phyloP scores from a whole-genome alignment of 2,888 invertebrate genomes.

The Drosophila acutilabella region DNA sequence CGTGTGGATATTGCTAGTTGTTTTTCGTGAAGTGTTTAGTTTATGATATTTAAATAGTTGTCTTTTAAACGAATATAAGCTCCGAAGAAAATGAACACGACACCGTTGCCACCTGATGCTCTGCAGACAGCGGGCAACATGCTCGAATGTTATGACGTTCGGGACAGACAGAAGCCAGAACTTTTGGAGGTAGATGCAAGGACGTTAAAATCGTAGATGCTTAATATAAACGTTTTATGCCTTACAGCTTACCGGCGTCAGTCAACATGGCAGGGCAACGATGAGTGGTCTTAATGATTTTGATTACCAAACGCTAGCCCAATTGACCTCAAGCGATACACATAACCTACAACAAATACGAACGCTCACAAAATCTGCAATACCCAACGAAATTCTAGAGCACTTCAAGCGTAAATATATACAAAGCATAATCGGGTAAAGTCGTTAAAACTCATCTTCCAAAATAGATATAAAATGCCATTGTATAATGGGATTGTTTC shows the following conservation, averaged over 20 bases:
- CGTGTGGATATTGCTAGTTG: conserved; percentile 1
- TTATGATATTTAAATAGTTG: conserved; percentile 5
- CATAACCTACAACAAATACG: conserved; percentile 91
- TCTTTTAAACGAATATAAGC: neutral
- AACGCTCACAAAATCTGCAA: conserved; percentile 92
- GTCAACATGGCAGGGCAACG: conserved; percentile 90
- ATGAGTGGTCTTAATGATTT: conserved; percentile 95
- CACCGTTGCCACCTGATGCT: conserved; percentile 86
- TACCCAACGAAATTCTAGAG: conserved; percentile 97
- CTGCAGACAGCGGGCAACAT: conserved; percentile 92
- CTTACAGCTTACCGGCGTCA: conserved; percentile 88
- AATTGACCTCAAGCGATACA: conserved; percentile 88
- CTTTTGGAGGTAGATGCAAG: conserved; percentile 80
- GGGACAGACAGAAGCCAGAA: conserved; percentile 81
- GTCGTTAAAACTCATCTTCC: neutral
- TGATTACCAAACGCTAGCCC: conserved; percentile 94
- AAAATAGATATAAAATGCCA: conserved; percentile 96
- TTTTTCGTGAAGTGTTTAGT: conserved; percentile 8
- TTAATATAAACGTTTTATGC: conserved; percentile 13
- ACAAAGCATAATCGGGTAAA: conserved; percentile 12
- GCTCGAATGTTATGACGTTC: conserved; percentile 89
- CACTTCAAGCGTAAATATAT: conserved; percentile 93
- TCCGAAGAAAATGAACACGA: conserved; percentile 66
- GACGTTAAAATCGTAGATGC: neutral
- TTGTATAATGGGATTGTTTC: conserved; percentile 98